Conservation (phyloP, 1,140 invertebrate genomes). For the Ruditapes philippinarum region DNA sequence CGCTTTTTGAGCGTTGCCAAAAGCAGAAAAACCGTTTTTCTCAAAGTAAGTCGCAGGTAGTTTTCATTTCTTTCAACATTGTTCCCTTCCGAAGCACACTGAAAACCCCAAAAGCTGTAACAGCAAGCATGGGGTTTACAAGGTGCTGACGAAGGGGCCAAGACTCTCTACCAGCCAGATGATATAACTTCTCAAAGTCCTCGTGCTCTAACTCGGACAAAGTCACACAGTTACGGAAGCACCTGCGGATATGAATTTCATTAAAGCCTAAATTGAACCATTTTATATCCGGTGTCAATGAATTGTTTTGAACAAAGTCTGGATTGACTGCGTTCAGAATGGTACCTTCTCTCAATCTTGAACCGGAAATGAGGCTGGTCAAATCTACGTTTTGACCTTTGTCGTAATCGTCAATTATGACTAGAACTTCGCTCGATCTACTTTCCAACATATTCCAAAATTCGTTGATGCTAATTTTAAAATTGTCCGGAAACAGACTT, state of each 20-base stretch:
- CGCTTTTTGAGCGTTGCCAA: constrained; percentile 71
- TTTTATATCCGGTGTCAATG: constrained; percentile 72
- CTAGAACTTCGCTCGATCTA: constrained; percentile 70
- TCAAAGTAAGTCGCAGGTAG: constrained; percentile 64
- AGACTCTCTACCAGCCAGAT: constrained; percentile 63
- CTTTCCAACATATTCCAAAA: constrained; percentile 76
- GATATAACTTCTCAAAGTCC: constrained; percentile 71
- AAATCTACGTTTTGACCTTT: constrained; percentile 67
- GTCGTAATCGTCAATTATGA: constrained; percentile 79
- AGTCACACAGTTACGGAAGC: constrained; percentile 73
- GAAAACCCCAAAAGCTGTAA: constrained; percentile 66
- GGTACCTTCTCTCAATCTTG: constrained; percentile 66
- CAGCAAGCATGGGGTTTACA: constrained; percentile 67
- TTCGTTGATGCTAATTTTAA: constrained; percentile 71
- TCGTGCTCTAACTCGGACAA: constrained; percentile 72
- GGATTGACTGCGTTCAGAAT: constrained; percentile 74
- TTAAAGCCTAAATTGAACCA: constrained; percentile 77
- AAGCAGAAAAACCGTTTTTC: constrained; percentile 65
- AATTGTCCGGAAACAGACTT: constrained; percentile 69
- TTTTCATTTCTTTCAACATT: constrained; percentile 62
- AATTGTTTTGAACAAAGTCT: constrained; percentile 50
- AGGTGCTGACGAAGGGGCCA: constrained; percentile 70
- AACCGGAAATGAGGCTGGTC: constrained; percentile 68
- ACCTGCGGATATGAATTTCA: constrained; percentile 67
- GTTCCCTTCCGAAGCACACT: constrained; percentile 50